Evolutionary conservation across 2,888 invertebrate species (phyloP).

Genomic region (Cephus sareptanus): DNA sequence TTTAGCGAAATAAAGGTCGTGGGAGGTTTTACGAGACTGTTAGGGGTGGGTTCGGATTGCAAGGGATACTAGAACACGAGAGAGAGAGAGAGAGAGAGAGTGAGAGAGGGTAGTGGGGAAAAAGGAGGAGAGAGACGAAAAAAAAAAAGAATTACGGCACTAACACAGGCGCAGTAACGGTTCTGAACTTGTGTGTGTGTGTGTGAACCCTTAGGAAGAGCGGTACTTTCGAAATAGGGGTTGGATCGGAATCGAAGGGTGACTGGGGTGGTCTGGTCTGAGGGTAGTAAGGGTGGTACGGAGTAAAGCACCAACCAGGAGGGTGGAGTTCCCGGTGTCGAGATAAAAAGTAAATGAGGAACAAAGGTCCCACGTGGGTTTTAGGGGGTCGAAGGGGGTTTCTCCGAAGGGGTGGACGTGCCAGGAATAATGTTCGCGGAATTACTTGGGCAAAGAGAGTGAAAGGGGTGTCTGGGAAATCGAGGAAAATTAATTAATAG

Average conservation of each 20-base stretch:
- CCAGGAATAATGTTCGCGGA: slow-evolving; percentile 62
- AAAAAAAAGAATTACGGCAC: slow-evolving; percentile 26
- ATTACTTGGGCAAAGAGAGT: slow-evolving; percentile 55
- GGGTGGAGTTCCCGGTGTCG: slow-evolving; percentile 40
- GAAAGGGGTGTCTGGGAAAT: slow-evolving; percentile 50
- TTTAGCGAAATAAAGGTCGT: slow-evolving; percentile 53
- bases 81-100: slow-evolving; percentile 26
- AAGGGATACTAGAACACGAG: slow-evolving; percentile 10
- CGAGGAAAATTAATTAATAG: slow-evolving; percentile 65
- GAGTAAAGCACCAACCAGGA: neutral
- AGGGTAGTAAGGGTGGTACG: slow-evolving; percentile 8
- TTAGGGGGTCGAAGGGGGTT: slow-evolving; percentile 32
- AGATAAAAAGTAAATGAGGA: slow-evolving; percentile 66
- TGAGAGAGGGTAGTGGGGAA: slow-evolving; percentile 19
- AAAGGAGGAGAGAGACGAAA: slow-evolving; percentile 3
- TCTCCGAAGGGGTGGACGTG: slow-evolving; percentile 57
- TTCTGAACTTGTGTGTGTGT: neutral
- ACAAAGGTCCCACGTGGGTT: slow-evolving; percentile 52
- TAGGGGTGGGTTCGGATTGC: neutral
- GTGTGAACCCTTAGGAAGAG: neutral
- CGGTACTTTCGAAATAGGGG: neutral
- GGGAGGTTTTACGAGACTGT: slow-evolving; percentile 12
- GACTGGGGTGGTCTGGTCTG: slow-evolving; percentile 11
- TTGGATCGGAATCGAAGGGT: neutral
- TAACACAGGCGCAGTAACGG: neutral